Conservation (phyloP, 2,113 vertebrate genomes). For the Prunella himalayana region DNA sequence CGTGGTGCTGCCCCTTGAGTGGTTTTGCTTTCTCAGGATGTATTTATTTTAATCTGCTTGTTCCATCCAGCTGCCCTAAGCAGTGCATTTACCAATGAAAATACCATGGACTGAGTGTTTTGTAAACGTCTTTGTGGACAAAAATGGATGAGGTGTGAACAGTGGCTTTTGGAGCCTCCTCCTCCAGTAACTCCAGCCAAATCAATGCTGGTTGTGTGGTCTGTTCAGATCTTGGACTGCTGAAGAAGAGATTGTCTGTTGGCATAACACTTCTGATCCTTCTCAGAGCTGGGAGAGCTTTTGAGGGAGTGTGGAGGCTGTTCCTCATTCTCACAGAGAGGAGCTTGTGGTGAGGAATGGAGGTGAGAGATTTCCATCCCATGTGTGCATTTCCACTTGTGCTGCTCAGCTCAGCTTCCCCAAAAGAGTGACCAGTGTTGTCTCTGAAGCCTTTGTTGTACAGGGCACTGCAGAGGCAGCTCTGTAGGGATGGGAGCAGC, state of each 20-base stretch:
- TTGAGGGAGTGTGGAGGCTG: background rate
- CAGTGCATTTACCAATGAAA: background rate
- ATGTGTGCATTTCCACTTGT: background rate
- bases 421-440: background rate
- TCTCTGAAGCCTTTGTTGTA: background rate
- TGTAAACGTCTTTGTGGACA: background rate
- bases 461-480: background rate
- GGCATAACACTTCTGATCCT: background rate
- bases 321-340: background rate
- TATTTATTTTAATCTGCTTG: background rate
- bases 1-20: rapidly evolving
- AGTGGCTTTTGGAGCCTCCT: background rate
- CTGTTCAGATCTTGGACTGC: background rate
- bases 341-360: background rate
- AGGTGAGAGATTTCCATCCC: background rate
- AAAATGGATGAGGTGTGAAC: background rate
- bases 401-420: background rate
- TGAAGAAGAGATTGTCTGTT: background rate
- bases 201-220: background rate
- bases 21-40: background rate
- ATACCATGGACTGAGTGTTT: background rate
- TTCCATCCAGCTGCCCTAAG: background rate
- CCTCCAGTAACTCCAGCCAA: background rate
- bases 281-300: background rate
- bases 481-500: background rate